Base-by-base conservation (phyloP, 1,140 invertebrate genomes). In the Acromyrmex charruanus region DNA sequence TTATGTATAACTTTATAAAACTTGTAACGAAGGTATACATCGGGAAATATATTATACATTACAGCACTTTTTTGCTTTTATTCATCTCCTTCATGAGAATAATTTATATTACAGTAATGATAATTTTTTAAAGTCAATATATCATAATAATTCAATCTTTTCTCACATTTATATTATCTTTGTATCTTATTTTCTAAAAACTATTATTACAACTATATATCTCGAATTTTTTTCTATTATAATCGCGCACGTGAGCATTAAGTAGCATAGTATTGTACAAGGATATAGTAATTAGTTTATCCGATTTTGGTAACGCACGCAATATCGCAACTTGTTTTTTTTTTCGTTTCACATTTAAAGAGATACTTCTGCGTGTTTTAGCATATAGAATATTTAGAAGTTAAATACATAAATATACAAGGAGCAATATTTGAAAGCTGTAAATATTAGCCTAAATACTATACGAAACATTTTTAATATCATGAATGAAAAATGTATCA, bases 101-200 rank as follows among this genome's bases (percentile, higher is more conserved):
- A 95, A 95, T 95, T 94, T 95, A 95, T 94, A 93, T 94, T 95
- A 94, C 93, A 94, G 89, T 94, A 94, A 92, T 95, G 93, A 92
- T 94, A 94, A 95, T 93, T 94, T 88, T 39, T 91, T 91, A 66
- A 90, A 91, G 87, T 93, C 86, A 90, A 95, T 93, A 93, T 92
- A 92, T 92, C 53, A 59, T 87, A 87, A 88, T 87, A 87, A 44
- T 85, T 93, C 91, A 93, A 90, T 94, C 79, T 89, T 91, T 89
- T 93, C 90, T 92, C 91, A 91, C 93, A 79, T 92, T 94, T 95
- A 93, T 93, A 94, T 94, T 95, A 95, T 93, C 63, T 93, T 94
- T 92, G 90, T 93, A 93, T 93, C 88, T 93, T 91, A 81, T 89
- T 86, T 61, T 85, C 92, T 93, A 94, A 88, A 92, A 68, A 86